A percentile compares a stretch with the other conserved stretches of the same genome.
These are phyloP conservation scores for Gortyna flavago DNA, from an alignment of 2,888 invertebrate species.

Conservation along the genomic window DNA sequence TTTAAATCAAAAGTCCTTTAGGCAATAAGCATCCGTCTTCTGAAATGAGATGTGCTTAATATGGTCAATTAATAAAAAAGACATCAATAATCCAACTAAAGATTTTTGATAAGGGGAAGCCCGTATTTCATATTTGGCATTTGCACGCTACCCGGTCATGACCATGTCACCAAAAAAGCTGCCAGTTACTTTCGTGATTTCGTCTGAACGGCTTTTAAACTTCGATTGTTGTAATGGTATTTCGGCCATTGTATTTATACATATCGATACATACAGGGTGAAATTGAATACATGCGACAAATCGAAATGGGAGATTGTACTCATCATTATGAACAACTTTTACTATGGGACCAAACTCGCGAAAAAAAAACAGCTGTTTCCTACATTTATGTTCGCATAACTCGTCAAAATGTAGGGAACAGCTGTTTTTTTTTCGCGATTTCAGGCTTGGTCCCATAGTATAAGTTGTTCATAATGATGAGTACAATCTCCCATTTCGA, in stretches of 20 bases:
- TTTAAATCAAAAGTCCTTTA: background rate
- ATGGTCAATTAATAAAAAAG: background rate
- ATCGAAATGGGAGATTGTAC: too few species aligned
- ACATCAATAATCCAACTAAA: background rate
- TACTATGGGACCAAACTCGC: too few species aligned
- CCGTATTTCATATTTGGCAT: constrained; percentile 14
- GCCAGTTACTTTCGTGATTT: background rate
- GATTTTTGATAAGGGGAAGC: constrained; percentile 5
- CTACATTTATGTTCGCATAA: too few species aligned
- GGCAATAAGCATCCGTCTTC: background rate
- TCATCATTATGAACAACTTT: too few species aligned
- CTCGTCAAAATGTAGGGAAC: too few species aligned
- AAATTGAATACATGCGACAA: too few species aligned
- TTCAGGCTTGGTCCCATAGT: too few species aligned
- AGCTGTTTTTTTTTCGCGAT: too few species aligned
- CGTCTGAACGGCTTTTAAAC: background rate
- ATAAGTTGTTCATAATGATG: too few species aligned
- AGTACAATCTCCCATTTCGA: too few species aligned
- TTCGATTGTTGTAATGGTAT: background rate
- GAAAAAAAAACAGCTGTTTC: too few species aligned
- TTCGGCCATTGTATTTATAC: background rate
- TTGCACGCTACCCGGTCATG: constrained; percentile 17
- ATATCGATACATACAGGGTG: background rate
- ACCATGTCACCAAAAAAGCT: background rate
- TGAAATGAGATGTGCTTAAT: background rate